Evolutionary conservation across 2,888 invertebrate species (phyloP).

Genomic region (Pseudoips prasinana): DNA sequence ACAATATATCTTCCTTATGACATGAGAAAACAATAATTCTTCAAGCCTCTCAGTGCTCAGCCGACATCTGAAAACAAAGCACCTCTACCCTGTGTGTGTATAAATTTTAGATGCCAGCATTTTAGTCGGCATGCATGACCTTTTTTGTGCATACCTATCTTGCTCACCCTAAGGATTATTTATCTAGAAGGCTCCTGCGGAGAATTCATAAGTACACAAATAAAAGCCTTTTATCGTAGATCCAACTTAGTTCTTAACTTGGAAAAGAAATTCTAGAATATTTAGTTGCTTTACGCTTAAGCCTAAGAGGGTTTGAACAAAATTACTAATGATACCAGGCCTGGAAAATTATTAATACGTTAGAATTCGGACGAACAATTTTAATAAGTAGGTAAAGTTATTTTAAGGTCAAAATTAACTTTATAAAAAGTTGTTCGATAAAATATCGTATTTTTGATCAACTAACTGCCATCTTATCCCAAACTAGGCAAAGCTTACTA

Average conservation of each 20-base stretch:
- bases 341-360: too few relatives aligned
- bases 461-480: too few relatives aligned
- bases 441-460: too few relatives aligned
- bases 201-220: slow-evolving; percentile 22
- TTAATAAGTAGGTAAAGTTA: too few relatives aligned
- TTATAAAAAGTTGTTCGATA: too few relatives aligned
- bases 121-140: slow-evolving; percentile 45
- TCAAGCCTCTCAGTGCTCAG: slow-evolving; percentile 35
- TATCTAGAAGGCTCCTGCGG: slow-evolving; percentile 24
- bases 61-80: slow-evolving; percentile 52
- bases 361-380: too few relatives aligned
- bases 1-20: slow-evolving; percentile 58
- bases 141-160: slow-evolving; percentile 38
- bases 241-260: too few relatives aligned
- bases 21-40: slow-evolving; percentile 67
- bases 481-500: too few relatives aligned
- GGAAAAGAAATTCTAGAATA: slow-evolving; percentile 8
- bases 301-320: too few relatives aligned
- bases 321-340: too few relatives aligned
- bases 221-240: slow-evolving; percentile 22
- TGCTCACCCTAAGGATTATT: slow-evolving; percentile 34
- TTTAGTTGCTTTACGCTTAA: neutral
- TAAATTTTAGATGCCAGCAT: slow-evolving; percentile 52
- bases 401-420: too few relatives aligned
- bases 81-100: slow-evolving; percentile 34